These are phyloP conservation scores for Drosophila sp. DNA, from an alignment of 1,140 invertebrate genomes.

Conservation along the genomic window DNA sequence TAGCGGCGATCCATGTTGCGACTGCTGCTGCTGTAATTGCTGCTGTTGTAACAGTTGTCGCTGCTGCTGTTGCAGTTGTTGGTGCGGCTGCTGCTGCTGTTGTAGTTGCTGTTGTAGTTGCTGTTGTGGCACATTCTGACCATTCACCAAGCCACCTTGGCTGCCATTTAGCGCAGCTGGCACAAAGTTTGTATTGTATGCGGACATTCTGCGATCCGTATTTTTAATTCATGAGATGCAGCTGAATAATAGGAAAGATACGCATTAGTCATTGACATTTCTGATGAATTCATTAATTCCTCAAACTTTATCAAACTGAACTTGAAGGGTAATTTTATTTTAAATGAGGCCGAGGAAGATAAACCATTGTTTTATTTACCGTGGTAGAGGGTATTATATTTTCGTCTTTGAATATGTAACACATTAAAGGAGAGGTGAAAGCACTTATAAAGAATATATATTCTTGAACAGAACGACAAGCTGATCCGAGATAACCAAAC, in stretches of 20 bases:
- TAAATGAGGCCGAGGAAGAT: constrained; percentile 2
- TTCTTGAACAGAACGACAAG: too few relatives aligned
- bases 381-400: too few relatives aligned
- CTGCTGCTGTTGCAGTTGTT: constrained; percentile 24
- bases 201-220: constrained; percentile 65
- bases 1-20: background rate
- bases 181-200: constrained; percentile 72
- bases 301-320: background rate
- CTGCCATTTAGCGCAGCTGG: constrained; percentile 67
- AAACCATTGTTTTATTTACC: background rate
- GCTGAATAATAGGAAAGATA: constrained; percentile 38
- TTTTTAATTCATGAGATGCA: constrained; percentile 69
- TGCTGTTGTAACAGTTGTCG: constrained; percentile 33
- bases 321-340: constrained; percentile 14
- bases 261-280: constrained; percentile 22
- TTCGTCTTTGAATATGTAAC: too few relatives aligned
- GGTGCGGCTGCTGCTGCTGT: constrained; percentile 22
- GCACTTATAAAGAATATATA: too few relatives aligned
- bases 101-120: constrained; percentile 29
- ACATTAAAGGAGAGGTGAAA: too few relatives aligned
- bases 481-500: too few relatives aligned
- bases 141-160: constrained; percentile 54
- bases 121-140: constrained; percentile 46
- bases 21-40: constrained; percentile 5
- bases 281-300: background rate